These are phyloP conservation scores for Crossaster papposus DNA, from an alignment of 53 echinoderm and acorn worm genomes.

Conservation along the genomic window DNA sequence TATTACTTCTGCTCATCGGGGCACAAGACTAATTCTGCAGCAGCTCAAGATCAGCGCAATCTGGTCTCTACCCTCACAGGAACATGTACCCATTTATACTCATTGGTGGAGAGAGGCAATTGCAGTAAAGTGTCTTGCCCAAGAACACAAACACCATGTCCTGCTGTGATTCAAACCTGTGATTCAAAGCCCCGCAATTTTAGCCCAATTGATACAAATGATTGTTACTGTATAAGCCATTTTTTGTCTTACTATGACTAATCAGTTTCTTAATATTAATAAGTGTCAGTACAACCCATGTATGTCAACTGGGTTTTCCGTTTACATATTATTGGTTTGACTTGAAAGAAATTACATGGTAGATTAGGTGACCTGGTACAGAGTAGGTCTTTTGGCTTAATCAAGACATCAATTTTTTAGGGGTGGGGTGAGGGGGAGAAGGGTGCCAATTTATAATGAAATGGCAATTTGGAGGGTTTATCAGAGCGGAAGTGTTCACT, in stretches of 20 bases:
- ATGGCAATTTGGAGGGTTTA: neutral
- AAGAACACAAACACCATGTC: too few species aligned
- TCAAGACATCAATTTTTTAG: neutral
- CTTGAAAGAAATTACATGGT: neutral
- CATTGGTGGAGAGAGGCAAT: too few species aligned
- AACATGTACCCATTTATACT: too few species aligned
- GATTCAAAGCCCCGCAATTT: too few species aligned
- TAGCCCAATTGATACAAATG: too few species aligned
- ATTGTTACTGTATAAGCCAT: neutral
- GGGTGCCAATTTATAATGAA: neutral
- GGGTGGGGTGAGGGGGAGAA: neutral
- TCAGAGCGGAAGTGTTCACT: constrained; percentile 2
- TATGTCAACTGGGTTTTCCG: neutral
- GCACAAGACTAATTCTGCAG: too few species aligned
- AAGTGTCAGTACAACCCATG: neutral
- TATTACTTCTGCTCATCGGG: neutral
- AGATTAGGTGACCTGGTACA: neutral
- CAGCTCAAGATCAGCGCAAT: too few species aligned
- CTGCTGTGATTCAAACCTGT: neutral
- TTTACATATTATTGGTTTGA: neutral
- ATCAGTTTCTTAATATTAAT: too few species aligned
- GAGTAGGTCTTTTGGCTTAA: neutral
- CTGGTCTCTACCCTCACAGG: neutral
- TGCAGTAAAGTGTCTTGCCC: too few species aligned
- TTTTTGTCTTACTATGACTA: neutral